Evolutionary conservation across 1,140 invertebrate species (phyloP).

Genomic region (Eciton burchellii): DNA sequence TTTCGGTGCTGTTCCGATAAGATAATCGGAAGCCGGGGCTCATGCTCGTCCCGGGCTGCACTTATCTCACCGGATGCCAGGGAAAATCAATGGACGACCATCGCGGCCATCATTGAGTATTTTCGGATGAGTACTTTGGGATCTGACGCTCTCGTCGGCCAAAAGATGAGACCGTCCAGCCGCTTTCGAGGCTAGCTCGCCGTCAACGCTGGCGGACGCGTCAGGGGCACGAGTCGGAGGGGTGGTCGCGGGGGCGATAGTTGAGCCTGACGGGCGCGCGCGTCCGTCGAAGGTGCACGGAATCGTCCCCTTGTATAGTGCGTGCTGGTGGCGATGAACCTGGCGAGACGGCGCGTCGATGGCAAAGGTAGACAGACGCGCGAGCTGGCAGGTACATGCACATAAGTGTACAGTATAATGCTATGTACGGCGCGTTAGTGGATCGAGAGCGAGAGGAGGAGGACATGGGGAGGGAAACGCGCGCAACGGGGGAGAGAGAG

Average conservation of each 20-base stretch:
- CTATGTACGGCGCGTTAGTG: constrained; percentile 40
- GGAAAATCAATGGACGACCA: no score
- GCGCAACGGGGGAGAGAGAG: constrained; percentile 14
- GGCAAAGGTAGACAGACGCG: constrained; percentile 43
- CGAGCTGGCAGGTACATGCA: constrained; percentile 63
- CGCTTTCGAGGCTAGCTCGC: no score
- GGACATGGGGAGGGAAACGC: neutral
- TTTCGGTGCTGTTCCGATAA: neutral
- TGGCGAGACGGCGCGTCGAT: constrained; percentile 48
- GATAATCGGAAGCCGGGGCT: no score
- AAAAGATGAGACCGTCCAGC: no score
- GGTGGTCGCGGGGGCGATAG: neutral
- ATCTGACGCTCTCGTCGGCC: no score
- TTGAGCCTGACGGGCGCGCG: constrained; percentile 42
- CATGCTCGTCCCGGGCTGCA: no score
- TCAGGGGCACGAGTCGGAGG: neutral
- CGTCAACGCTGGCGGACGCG: neutral
- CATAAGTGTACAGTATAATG: constrained; percentile 65
- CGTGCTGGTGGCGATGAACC: constrained; percentile 55
- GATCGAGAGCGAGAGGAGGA: constrained; percentile 31
- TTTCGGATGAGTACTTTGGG: no score
- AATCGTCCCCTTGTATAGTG: constrained; percentile 47
- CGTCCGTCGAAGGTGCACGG: constrained; percentile 50
- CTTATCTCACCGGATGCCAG: no score
- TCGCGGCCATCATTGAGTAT: no score